These are phyloP conservation scores for Trachops cirrhosus DNA, from an alignment of 2,797 vertebrate species.

Conservation along the genomic window DNA sequence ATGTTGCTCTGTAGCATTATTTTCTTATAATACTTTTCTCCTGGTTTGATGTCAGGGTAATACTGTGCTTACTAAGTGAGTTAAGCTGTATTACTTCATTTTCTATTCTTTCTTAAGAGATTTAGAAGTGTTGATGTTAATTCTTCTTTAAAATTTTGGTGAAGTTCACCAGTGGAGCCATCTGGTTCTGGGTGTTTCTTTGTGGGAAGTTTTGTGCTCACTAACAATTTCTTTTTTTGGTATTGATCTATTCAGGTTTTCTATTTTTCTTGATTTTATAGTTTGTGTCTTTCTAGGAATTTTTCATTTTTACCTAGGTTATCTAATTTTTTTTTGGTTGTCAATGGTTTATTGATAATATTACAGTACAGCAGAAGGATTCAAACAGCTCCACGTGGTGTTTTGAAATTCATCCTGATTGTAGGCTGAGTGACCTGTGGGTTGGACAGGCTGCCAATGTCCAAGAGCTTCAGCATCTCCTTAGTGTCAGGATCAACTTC, in stretches of 20 bases:
- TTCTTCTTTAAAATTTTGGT: background rate
- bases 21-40: background rate
- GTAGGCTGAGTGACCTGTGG: background rate
- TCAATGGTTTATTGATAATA: background rate
- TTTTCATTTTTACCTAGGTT: background rate
- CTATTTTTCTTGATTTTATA: background rate
- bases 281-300: background rate
- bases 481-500: background rate
- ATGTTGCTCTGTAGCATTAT: background rate
- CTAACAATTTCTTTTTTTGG: background rate
- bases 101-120: background rate
- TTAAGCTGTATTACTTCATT: background rate
- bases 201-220: background rate
- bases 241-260: background rate
- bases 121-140: background rate
- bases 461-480: no score
- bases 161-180: background rate
- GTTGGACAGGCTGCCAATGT: background rate
- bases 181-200: background rate
- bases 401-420: background rate
- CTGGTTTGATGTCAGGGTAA: background rate
- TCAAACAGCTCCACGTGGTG: background rate
- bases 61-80: background rate
- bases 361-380: background rate
- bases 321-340: background rate